phyloP scores from a whole-genome alignment of 2,888 invertebrate species.

The Ormyrus pomaceus region DNA sequence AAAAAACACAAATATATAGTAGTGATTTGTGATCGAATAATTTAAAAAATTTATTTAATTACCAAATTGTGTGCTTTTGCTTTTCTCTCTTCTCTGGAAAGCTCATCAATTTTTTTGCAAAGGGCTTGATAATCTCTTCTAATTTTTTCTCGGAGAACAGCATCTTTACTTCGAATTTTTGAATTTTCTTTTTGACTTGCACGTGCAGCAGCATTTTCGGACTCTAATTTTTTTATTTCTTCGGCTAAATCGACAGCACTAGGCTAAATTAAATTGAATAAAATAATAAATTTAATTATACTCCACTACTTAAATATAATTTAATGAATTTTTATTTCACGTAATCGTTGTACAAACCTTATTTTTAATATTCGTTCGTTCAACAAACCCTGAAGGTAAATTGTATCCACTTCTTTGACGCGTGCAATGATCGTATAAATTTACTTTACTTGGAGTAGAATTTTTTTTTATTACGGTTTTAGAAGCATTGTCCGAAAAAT shows the following conservation, averaged over 20 bases:
- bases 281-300: background rate
- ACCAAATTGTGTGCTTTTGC: constrained; percentile 66
- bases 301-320: constrained; percentile 1
- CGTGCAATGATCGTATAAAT: constrained; percentile 68
- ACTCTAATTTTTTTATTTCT: constrained; percentile 61
- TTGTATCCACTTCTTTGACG: constrained; percentile 66
- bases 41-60: constrained; percentile 41
- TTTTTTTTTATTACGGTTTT: constrained; percentile 57
- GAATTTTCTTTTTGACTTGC: constrained; percentile 63
- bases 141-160: constrained; percentile 68
- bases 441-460: constrained; percentile 64
- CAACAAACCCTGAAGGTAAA: constrained; percentile 67
- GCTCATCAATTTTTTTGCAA: constrained; percentile 66
- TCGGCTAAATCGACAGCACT: constrained; percentile 69
- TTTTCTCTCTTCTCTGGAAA: constrained; percentile 67
- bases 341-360: constrained; percentile 23
- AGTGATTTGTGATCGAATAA: background rate
- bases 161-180: constrained; percentile 68
- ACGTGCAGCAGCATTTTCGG: constrained; percentile 55
- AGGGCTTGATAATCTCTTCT: constrained; percentile 69
- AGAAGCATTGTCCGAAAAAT: constrained; percentile 66
- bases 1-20: background rate
- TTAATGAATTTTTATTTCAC: background rate
- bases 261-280: constrained; percentile 60
- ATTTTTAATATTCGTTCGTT: constrained; percentile 65